Conservation (phyloP, 2,113 vertebrate species). For the Xiphorhynchus elegans region DNA sequence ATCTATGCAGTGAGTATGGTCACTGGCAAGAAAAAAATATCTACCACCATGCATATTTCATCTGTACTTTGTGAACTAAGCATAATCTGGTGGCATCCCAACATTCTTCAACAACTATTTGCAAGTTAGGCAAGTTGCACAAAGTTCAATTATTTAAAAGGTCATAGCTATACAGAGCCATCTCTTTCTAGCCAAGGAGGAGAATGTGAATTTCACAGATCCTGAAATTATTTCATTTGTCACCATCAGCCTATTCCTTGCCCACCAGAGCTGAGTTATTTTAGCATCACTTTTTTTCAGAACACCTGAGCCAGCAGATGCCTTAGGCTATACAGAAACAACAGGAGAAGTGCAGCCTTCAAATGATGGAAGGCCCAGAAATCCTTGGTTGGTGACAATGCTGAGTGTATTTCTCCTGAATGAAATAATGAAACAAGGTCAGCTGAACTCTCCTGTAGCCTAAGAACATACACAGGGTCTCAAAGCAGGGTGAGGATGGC, state of each 20-base stretch:
- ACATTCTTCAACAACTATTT: not conserved
- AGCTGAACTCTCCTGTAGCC: not conserved
- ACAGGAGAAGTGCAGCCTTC: not conserved
- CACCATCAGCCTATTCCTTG: not conserved
- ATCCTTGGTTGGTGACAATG: not conserved
- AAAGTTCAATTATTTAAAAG: not conserved
- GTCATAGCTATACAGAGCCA: not conserved
- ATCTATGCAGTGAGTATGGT: not conserved
- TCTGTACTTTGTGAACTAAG: not conserved
- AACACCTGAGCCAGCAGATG: not conserved
- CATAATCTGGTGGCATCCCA: not conserved
- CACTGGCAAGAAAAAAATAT: not conserved
- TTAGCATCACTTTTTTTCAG: not conserved
- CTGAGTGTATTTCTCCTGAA: not conserved
- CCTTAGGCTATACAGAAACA: not conserved
- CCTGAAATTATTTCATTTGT: not conserved
- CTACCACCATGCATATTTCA: not conserved
- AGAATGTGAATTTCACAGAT: not conserved
- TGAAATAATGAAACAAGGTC: not conserved
- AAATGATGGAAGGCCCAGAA: not conserved
- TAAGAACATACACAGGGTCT: not conserved
- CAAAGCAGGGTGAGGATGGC: accelerated
- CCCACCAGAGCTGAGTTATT: not conserved
- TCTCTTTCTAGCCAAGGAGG: not conserved
- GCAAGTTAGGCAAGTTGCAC: not conserved